These are phyloP conservation scores for Petrocephalus zakoni DNA, from an alignment of 2,113 vertebrate species.

Conservation along the genomic window DNA sequence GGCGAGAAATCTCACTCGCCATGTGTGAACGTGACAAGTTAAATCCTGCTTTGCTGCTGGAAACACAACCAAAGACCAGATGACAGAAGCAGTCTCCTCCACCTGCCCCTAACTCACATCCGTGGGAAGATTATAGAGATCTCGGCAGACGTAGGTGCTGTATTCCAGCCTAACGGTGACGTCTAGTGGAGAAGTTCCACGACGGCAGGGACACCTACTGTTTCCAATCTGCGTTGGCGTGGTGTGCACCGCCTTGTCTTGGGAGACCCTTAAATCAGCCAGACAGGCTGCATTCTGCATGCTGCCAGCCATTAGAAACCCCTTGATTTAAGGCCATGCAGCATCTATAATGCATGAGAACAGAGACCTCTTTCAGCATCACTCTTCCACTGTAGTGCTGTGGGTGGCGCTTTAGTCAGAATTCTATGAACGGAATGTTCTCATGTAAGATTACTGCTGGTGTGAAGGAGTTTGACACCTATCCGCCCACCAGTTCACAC, in stretches of 20 bases:
- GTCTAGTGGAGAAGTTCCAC: background rate
- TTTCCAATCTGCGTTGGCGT: background rate
- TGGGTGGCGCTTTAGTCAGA: background rate
- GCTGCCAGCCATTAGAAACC: background rate
- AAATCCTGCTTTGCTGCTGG: background rate
- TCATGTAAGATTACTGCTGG: background rate
- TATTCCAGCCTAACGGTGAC: background rate
- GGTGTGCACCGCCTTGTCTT: background rate
- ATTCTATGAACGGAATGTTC: background rate
- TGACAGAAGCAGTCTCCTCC: background rate
- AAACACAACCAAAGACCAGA: background rate
- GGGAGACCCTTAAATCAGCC: background rate
- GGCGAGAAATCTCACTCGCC: background rate
- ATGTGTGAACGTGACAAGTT: background rate
- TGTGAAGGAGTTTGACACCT: background rate
- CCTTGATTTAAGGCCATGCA: background rate
- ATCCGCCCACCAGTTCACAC: background rate
- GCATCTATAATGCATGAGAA: conserved; percentile 2
- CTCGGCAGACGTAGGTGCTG: background rate
- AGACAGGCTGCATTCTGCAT: background rate
- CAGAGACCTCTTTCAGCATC: background rate
- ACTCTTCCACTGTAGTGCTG: background rate
- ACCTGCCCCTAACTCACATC: background rate
- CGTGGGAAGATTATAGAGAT: background rate
- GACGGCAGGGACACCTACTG: background rate